Evolutionary conservation across 2,888 invertebrate genomes (phyloP).

Genomic region (Andricus curvator): DNA sequence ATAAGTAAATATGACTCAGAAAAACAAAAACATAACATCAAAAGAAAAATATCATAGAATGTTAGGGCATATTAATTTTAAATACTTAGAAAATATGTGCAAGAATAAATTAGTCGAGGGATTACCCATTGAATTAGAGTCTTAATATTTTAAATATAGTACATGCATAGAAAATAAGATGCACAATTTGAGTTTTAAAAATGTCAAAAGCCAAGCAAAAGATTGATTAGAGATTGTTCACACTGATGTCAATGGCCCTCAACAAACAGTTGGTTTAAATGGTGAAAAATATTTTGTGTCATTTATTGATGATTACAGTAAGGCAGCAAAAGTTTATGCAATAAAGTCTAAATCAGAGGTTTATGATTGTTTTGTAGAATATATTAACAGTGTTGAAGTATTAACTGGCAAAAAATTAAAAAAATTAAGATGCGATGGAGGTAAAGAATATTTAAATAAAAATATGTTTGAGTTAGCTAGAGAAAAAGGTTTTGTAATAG

Average conservation of each 20-base stretch:
- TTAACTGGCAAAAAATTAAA: no score
- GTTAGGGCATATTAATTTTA: constrained; percentile 13
- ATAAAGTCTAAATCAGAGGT: no score
- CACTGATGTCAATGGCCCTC: constrained; percentile 8
- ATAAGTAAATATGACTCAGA: no score
- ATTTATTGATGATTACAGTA: constrained; percentile 42
- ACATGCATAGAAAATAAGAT: constrained; percentile 36
- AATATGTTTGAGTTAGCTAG: no score
- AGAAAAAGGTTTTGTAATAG: no score
- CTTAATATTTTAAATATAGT: constrained; percentile 15
- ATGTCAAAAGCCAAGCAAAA: constrained; percentile 25
- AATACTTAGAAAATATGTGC: neutral
- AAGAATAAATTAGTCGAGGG: constrained; percentile 6
- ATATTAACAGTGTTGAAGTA: no score
- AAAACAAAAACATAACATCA: no score
- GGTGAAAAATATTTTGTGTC: constrained; percentile 13
- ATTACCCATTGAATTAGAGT: neutral
- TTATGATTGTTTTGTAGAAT: no score
- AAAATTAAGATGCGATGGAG: no score
- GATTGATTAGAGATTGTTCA: constrained; percentile 25
- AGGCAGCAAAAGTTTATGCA: constrained; percentile 43
- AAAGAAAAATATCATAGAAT: no score
- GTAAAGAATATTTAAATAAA: no score
- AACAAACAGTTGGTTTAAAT: neutral
- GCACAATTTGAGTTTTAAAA: constrained; percentile 29